phyloP scores from a whole-genome alignment of 2,888 invertebrate genomes.

The Spisula subtruncata region DNA sequence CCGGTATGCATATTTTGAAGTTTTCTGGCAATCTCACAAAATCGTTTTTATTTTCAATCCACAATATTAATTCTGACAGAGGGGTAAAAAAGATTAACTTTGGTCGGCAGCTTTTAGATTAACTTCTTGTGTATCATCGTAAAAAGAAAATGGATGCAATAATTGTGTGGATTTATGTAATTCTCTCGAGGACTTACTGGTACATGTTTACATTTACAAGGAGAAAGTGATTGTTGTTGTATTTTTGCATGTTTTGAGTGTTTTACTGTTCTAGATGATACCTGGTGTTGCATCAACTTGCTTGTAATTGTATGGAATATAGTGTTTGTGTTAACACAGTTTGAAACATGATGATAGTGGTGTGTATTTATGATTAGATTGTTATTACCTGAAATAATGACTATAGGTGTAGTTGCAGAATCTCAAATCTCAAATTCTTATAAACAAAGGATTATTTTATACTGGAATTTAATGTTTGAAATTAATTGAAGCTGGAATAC shows the following conservation, averaged over 20 bases:
- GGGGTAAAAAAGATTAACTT: background rate
- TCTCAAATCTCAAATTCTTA: no score
- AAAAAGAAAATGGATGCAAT: background rate
- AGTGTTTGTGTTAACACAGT: background rate
- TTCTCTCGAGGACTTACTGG: background rate
- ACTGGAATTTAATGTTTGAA: no score
- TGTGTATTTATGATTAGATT: no score
- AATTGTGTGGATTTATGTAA: background rate
- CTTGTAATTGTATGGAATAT: no score
- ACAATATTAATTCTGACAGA: background rate
- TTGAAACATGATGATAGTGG: background rate
- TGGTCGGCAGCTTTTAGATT: background rate
- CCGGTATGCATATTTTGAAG: background rate
- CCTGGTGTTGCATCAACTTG: no score
- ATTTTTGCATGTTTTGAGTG: background rate
- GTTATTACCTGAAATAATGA: no score
- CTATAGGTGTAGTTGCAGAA: no score
- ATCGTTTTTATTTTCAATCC: slow-evolving; percentile 18
- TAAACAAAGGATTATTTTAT: no score
- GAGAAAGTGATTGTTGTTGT: background rate
- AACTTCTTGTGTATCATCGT: background rate
- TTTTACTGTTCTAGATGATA: background rate
- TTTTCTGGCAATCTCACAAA: slow-evolving; percentile 16
- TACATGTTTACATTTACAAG: background rate
- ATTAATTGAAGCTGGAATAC: no score